A percentile compares a stretch with the other conserved stretches of the same genome.
These are phyloP conservation scores for Tympanuchus pallidicinctus DNA, from an alignment of 2,113 vertebrate genomes.

Conservation along the genomic window DNA sequence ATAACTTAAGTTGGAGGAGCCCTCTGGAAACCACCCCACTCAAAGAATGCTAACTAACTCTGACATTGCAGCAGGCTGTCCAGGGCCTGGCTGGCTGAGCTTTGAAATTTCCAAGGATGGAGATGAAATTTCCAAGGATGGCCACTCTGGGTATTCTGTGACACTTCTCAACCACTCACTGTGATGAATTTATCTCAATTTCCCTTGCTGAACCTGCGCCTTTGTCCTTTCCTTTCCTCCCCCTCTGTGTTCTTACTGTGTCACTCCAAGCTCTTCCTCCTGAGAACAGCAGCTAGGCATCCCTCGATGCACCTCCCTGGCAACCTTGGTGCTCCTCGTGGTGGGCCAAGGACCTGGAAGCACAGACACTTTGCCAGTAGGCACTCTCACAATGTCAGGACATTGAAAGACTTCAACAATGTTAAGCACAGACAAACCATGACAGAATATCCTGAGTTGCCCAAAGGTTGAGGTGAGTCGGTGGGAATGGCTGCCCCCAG, in stretches of 20 bases:
- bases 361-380: background rate
- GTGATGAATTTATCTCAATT: background rate
- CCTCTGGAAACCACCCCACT: background rate
- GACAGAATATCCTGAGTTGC: background rate
- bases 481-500: background rate
- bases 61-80: background rate
- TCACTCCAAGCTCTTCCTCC: background rate
- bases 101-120: background rate
- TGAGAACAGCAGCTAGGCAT: background rate
- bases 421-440: background rate
- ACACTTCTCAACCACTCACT: background rate
- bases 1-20: background rate
- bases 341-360: background rate
- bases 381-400: background rate
- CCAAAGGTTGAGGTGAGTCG: background rate
- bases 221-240: background rate
- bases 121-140: background rate
- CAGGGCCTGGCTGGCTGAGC: background rate
- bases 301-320: background rate
- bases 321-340: background rate
- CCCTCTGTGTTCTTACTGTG: background rate
- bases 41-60: background rate
- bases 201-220: background rate
- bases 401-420: background rate
- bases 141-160: background rate